Percentiles rank a stretch among this genome's conserved stretches.
Conservation (phyloP, 2,888 invertebrate species). For the Caenorhabditis japonica region DNA sequence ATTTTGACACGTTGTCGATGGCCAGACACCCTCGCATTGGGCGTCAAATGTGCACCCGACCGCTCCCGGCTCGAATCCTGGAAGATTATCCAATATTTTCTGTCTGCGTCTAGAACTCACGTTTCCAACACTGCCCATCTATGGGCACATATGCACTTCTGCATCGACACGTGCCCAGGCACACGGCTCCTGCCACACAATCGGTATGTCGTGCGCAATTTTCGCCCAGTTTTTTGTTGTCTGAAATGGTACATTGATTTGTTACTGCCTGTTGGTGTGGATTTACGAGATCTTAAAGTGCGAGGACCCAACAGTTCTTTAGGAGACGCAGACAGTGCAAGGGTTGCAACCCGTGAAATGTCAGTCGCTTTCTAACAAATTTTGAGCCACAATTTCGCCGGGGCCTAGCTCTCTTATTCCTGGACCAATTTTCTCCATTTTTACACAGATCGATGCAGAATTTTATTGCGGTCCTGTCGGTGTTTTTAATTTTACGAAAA, state of each 20-base stretch:
- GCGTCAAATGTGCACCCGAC: constrained; percentile 71
- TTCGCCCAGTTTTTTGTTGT: constrained; percentile 53
- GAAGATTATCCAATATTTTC: not conserved
- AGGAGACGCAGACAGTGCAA: no score
- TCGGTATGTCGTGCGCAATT: constrained; percentile 60
- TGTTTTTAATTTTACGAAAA: no score
- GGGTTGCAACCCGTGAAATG: no score
- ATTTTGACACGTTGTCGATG: constrained; percentile 50
- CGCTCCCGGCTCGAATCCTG: constrained; percentile 69
- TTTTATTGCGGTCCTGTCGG: no score
- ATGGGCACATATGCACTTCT: constrained; percentile 59
- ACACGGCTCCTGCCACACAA: constrained; percentile 67
- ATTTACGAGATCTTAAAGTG: no score
- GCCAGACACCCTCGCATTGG: constrained; percentile 74
- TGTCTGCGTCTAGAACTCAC: constrained; percentile 32
- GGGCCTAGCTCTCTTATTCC: no score
- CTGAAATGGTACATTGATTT: constrained; percentile 24
- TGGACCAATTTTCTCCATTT: no score
- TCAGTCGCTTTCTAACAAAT: no score
- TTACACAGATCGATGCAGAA: no score
- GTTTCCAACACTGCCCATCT: constrained; percentile 69
- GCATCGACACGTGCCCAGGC: constrained; percentile 65
- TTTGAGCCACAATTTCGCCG: no score
- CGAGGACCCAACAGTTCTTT: no score
- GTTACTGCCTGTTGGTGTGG: not conserved